phyloP scores from a whole-genome alignment of 2,113 vertebrate genomes.

The Shinisaurus crocodilurus region DNA sequence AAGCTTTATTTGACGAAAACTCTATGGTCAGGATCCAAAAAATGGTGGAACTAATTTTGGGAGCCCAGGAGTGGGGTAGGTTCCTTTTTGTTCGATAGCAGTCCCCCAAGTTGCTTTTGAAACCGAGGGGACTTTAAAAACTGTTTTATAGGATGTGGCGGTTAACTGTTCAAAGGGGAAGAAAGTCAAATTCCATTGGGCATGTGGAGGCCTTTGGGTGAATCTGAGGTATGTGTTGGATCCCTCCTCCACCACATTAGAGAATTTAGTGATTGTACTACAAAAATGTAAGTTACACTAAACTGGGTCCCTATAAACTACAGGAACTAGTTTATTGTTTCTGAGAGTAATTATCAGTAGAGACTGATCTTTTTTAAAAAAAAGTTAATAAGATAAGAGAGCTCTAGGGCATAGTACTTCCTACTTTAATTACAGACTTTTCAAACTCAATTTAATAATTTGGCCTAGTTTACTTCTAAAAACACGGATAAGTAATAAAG shows the following conservation, averaged over 20 bases:
- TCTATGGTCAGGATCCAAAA: neutral
- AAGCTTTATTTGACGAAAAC: neutral
- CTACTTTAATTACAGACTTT: neutral
- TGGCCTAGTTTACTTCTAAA: neutral
- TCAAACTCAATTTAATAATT: neutral
- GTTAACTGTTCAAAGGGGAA: neutral
- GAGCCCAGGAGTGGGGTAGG: too few species aligned
- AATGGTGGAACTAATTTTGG: neutral
- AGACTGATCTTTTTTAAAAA: neutral
- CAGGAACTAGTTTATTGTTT: neutral
- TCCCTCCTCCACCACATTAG: neutral
- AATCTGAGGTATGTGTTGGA: neutral
- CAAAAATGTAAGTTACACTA: neutral
- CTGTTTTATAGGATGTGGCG: neutral
- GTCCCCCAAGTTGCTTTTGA: neutral
- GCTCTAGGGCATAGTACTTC: neutral
- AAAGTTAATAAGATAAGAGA: neutral
- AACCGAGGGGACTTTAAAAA: neutral
- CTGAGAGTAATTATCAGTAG: neutral
- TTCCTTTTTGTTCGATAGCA: neutral
- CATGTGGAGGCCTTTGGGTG: neutral
- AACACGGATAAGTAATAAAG: neutral
- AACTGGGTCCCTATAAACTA: neutral
- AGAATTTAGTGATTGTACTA: neutral
- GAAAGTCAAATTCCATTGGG: neutral